Evolutionary conservation across 2,888 invertebrate species (phyloP), one percentile per base, ranked within the genome.

Genomic region (Calliopum simillimum): DNA sequence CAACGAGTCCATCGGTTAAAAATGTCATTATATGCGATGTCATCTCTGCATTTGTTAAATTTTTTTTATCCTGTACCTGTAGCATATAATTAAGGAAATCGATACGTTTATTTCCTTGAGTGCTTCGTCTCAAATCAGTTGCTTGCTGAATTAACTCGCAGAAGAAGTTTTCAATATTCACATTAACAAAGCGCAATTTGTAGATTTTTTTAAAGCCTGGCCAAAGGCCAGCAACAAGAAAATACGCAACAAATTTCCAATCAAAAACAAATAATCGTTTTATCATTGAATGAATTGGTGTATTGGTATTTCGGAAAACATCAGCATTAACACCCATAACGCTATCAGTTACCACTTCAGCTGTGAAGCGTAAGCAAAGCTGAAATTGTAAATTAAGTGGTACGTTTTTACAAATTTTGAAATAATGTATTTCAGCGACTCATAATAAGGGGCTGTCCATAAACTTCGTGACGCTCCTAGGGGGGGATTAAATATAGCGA

Each of bases 81-180:
- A 85, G 56, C 61, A 85, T 74, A 61, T 80, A 82, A 73, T 82
- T 81, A 14, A 85, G 72, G 65, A 82, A 83, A 71, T 85, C 84
- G 4, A 71, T 69, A 0, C 84, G 80, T 16, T 79, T 64, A 13
- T 64, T 68, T 0, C 61, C 70, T 6, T 75, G 44, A 4, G 73
- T 65, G 4, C n/a, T n/a, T n/a, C 76, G 75, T 0, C 78, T 75
- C 65, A 77, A 33, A n/a, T 76, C 66, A 23, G 83, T 73, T 3
- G 82, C 76, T 23, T 78, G 73, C 3, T 68, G 21, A 81, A 81
- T 78, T 1, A 84, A 68, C 8, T 77, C 73, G 4, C 56, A 74
- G 61, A 84, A 83, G 71, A 80, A 83, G 0, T 70, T 51, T 25
- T 76, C 95, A 81, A 97, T 96, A 3, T 89, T 90, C 0, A 85